A percentile compares a stretch with the other conserved stretches of the same genome.
Conservation (phyloP, 1,140 invertebrate genomes). For the Cydia pomonella region DNA sequence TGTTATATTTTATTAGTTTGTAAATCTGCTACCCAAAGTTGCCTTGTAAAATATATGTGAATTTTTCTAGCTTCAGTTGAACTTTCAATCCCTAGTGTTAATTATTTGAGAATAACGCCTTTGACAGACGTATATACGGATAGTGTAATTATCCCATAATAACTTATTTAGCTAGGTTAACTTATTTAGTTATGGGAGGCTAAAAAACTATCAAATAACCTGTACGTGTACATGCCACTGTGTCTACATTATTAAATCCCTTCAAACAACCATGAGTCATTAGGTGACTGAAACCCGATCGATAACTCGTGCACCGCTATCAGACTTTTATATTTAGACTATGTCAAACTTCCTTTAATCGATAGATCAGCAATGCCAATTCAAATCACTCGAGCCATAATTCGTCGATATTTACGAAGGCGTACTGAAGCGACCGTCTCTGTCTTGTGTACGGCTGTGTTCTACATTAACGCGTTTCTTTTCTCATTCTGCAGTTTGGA, state of each 20-base stretch:
- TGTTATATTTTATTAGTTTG: neutral
- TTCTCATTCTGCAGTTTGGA: slow-evolving; percentile 81
- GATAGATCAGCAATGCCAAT: slow-evolving; percentile 67
- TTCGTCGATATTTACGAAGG: slow-evolving; percentile 71
- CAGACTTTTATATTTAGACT: slow-evolving; percentile 65
- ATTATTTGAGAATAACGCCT: neutral
- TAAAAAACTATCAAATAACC: neutral
- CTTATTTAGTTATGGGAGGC: no score
- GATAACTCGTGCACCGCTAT: slow-evolving; percentile 40
- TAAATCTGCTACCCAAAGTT: neutral
- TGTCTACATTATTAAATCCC: slow-evolving; percentile 9
- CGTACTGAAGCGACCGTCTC: slow-evolving; percentile 69
- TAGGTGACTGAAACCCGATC: slow-evolving; percentile 36
- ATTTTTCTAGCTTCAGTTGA: neutral
- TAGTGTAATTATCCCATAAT: neutral
- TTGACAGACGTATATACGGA: neutral
- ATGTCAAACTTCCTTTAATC: slow-evolving; percentile 69
- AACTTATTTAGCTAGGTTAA: no score
- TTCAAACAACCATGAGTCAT: slow-evolving; percentile 16
- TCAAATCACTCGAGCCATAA: slow-evolving; percentile 73
- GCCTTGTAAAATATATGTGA: neutral
- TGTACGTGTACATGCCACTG: neutral
- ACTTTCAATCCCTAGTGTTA: neutral
- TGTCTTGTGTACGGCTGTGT: slow-evolving; percentile 64
- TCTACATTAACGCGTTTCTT: slow-evolving; percentile 76